Evolutionary conservation across 2,888 invertebrate species (phyloP), one percentile per base, ranked within the genome.

Genomic region (Agriotes lineatus): DNA sequence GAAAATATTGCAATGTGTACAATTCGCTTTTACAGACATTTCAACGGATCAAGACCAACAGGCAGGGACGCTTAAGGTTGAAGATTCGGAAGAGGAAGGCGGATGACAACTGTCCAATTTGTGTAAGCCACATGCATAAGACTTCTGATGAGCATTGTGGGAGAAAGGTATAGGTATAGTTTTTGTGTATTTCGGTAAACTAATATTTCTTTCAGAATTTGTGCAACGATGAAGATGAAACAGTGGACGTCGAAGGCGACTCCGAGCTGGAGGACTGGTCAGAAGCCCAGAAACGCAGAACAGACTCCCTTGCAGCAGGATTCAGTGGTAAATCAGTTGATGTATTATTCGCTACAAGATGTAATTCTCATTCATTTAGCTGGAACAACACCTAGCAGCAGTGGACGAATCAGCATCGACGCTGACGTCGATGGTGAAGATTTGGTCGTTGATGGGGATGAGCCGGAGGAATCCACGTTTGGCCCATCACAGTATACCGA

Each of bases 11-110:
- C 18, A 19, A 44, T 20, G 73, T 39, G 37, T 44, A 42, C 1
- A 12, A 14, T 30, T 9, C 16, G 14, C 12, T 58, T 54, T 79
- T 83, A 37, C 81, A 90, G 89, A 91, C 91, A 44, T 92, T 90
- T 81, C 89, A 91, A 81, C 85, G 91, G 75, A 90, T 92, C 75
- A 88, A 90, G 77, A 88, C 89, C 62, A 92, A 92, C 81, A 86
- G 92, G 73, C 91, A 91, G 78, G 89, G 90, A 72, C 85, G 92
- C 58, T 82, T 92, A 48, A 83, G 91, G 74, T 85, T 90, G 71
- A 91, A 90, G 82, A 88, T 90, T 68, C 87, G 90, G 72, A 90
- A 90, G 82, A 86, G 90, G 67, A 89, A 90, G 80, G 86, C 87
- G 48, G 90, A 90, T 71, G 89, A 88, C 73, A 87, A 87, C 0